Evolutionary conservation across 2,888 invertebrate genomes (phyloP).

Genomic region (Ypsolopha sequella): DNA sequence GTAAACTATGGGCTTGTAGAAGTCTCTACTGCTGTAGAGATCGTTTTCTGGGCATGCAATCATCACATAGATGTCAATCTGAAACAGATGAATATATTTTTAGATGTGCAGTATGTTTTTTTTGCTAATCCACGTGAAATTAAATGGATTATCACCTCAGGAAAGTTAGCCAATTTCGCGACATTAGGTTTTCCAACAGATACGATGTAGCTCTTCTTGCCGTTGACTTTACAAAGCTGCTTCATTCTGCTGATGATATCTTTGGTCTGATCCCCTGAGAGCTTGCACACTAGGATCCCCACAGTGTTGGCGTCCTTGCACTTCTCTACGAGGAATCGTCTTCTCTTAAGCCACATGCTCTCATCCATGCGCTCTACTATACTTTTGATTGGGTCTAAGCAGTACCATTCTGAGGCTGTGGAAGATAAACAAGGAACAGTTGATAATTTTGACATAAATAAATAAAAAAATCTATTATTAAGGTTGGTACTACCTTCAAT

Average conservation of each 20-base stretch:
- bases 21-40: constrained; percentile 85
- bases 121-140: neutral
- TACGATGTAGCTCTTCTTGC: constrained; percentile 91
- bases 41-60: constrained; percentile 94
- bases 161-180: constrained; percentile 95
- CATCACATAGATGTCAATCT: constrained; percentile 93
- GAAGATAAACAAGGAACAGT: constrained; percentile 12
- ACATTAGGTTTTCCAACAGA: constrained; percentile 96
- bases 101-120: neutral
- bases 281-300: constrained; percentile 92
- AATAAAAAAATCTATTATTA: neutral
- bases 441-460: neutral
- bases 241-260: constrained; percentile 82
- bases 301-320: constrained; percentile 90
- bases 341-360: constrained; percentile 76
- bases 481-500: constrained; percentile 40
- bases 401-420: constrained; percentile 69
- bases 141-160: constrained; percentile 78
- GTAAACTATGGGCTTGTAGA: constrained; percentile 90
- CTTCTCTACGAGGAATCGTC: constrained; percentile 89
- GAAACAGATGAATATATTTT: constrained; percentile 16
- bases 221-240: constrained; percentile 76
- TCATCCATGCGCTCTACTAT: constrained; percentile 49
- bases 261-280: constrained; percentile 85
- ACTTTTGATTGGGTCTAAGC: constrained; percentile 56